Evolutionary conservation across 2,113 vertebrate species (phyloP), one percentile per base, ranked within the genome.

Genomic region (Otus sunia): DNA sequence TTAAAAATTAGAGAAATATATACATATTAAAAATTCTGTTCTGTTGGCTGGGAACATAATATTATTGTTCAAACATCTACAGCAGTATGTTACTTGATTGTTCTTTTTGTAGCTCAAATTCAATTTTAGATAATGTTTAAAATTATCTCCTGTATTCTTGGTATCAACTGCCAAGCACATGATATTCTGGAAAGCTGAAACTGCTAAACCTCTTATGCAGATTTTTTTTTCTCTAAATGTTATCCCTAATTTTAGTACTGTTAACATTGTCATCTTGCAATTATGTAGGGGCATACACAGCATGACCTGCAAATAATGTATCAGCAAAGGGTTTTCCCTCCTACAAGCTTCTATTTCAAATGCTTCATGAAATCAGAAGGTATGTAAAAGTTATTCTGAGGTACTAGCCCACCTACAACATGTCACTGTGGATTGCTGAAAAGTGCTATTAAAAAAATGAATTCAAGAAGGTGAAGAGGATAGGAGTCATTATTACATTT

Each of bases 281-380:
- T 97, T 97, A 97, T 93, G 93, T 39, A 86, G 84, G 76, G 96
- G 53, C 88, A 97, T 95, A 92, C 96, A 94, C 83, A 84, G 87
- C 66, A 82, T 98, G 96, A 97, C 96, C 97, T 96, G 93, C 91
- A 97, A 97, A 97, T 96, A 98, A 97, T 95, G 63, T 64, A 79
- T 94, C 94, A 92, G 95, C 92, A 93, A 97, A 97, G 94, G 96
- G 94, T 94, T 98, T 97, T 97, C 96, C 97, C 97, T 98, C 98
- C 97, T 97, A 97, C 97, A 78, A 85, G 67, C 66, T 97, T 98
- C 97, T 98, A 97, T 98, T 98, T 97, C 95, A 94, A 97, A 96
- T 71, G 72, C 30, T 88, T 69, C 75, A 77, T 86, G 87, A 94
- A 94, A 97, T 96, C 85, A 95, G 94, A 94, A 97, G 76, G 69